Evolutionary conservation across 2,113 vertebrate genomes (phyloP), one percentile per base, ranked within the genome.

Genomic region (Puntigrus tetrazona): DNA sequence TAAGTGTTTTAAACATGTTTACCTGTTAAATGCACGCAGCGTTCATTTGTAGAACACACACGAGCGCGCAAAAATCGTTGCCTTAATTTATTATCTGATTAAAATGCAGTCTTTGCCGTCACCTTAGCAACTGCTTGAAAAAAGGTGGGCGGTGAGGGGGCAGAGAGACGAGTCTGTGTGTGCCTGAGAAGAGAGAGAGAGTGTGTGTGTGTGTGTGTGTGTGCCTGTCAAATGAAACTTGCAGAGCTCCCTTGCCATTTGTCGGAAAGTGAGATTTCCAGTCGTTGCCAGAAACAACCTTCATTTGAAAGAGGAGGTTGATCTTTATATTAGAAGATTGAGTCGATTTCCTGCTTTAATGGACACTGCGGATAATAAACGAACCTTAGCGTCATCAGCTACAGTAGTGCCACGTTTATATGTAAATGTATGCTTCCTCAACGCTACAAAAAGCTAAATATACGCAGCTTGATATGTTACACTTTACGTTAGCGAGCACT

Each of bases 41-140:
- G 87, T 92, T 93, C 85, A 91, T 91, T 91, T 90, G 90, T 88
- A 85, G n/a, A 85, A 84, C 43, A 78, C 69, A 85, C 81, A 92
- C 87, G 90, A n/a, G n/a, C n/a, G n/a, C n/a, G n/a, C n/a, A 87
- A 89, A 92, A 90, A 87, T 70, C 82, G 79, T 92, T 92, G 84
- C 89, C 85, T 91, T 92, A 91, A 93, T 94, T 94, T 92, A 91
- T 92, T 89, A 90, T 92, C 93, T 93, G 90, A 94, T 95, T 94
- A 93, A 93, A 94, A 94, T 94, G 92, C 93, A 92, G 93, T 89
- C 92, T 93, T 94, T 92, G 88, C 92, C 90, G 91, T 95, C 93
- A 94, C 94, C 94, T 93, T 94, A 94, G 94, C 93, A 94, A 95
- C 94, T 91, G 92, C 90, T 91, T 90, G 88, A 81, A 88, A 89